These are phyloP conservation scores for Stenchaetothrips biformis DNA, from an alignment of 2,888 invertebrate species.

Conservation along the genomic window DNA sequence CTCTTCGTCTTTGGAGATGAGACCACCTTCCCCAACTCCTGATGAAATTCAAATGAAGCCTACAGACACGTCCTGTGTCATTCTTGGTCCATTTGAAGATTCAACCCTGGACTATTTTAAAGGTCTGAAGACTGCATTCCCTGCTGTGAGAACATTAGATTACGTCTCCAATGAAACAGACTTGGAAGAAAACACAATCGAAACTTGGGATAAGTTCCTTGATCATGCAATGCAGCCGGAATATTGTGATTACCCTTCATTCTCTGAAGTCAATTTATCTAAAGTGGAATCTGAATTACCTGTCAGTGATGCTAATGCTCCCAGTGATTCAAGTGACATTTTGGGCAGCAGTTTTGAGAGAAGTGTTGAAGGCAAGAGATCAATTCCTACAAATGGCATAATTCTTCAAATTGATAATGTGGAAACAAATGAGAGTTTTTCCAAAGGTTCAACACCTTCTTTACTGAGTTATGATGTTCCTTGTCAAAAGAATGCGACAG, in stretches of 20 bases:
- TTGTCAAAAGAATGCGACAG: too few species aligned
- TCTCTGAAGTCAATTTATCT: slow-evolving; percentile 26
- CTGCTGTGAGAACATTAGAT: not conserved
- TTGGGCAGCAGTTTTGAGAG: slow-evolving; percentile 33
- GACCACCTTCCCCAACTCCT: not conserved
- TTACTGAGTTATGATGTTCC: too few species aligned
- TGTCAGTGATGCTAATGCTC: slow-evolving; percentile 27
- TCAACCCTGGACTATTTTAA: slow-evolving; percentile 52
- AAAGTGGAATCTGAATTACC: slow-evolving; percentile 18
- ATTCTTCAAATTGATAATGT: too few species aligned
- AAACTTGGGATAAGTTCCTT: slow-evolving; percentile 33
- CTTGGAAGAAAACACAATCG: slow-evolving; percentile 26
- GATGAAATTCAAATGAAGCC: not conserved
- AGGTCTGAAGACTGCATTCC: slow-evolving; percentile 49
- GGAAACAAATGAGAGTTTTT: too few species aligned
- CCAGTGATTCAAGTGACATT: slow-evolving; percentile 30
- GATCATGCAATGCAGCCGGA: slow-evolving; percentile 23
- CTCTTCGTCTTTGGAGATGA: not conserved
- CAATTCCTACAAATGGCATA: too few species aligned
- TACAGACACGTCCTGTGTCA: slow-evolving; percentile 49
- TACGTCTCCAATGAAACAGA: not conserved
- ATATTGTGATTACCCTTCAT: slow-evolving; percentile 29
- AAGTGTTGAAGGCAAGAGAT: slow-evolving; percentile 1
- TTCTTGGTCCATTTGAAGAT: slow-evolving; percentile 56
- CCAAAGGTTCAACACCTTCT: too few species aligned